Percentiles rank a stretch among this genome's conserved stretches.
Evolutionary conservation across 2,888 invertebrate species (phyloP).

Genomic region (Rosalia funebris): DNA sequence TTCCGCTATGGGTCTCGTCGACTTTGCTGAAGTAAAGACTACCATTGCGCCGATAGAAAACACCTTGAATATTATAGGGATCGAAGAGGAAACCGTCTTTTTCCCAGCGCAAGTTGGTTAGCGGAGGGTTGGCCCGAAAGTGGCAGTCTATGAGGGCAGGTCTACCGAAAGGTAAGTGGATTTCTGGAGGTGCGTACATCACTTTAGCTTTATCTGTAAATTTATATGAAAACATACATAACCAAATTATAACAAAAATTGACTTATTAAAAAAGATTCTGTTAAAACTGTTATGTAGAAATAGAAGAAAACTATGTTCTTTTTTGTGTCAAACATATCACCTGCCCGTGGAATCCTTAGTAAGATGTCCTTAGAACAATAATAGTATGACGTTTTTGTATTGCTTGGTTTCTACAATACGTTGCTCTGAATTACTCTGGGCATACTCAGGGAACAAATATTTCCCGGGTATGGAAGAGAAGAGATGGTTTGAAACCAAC

Average conservation of each 20-base stretch:
- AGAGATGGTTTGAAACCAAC: too few relatives aligned
- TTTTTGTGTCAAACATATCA: too few relatives aligned
- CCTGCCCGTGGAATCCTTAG: too few relatives aligned
- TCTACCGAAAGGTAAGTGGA: slow-evolving; percentile 84
- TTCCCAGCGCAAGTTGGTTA: slow-evolving; percentile 91
- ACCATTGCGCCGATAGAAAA: slow-evolving; percentile 85
- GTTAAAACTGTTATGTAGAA: background rate
- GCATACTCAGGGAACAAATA: too few relatives aligned
- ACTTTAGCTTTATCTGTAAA: slow-evolving; percentile 91
- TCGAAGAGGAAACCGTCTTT: slow-evolving; percentile 92
- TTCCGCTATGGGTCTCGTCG: slow-evolving; percentile 84
- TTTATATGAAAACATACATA: background rate
- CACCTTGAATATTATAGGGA: slow-evolving; percentile 88
- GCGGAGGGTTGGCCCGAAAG: slow-evolving; percentile 90
- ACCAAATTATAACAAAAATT: background rate
- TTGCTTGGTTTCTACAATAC: too few relatives aligned
- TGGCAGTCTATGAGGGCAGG: slow-evolving; percentile 89
- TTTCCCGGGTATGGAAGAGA: too few relatives aligned
- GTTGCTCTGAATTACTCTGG: too few relatives aligned
- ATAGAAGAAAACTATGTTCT: too few relatives aligned
- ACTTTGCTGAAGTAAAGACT: slow-evolving; percentile 81
- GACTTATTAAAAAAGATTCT: background rate
- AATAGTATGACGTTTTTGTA: too few relatives aligned
- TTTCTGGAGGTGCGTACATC: slow-evolving; percentile 84
- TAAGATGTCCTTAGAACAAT: too few relatives aligned